Conservation (phyloP, 2,797 vertebrate genomes). For the Carapus acus region DNA sequence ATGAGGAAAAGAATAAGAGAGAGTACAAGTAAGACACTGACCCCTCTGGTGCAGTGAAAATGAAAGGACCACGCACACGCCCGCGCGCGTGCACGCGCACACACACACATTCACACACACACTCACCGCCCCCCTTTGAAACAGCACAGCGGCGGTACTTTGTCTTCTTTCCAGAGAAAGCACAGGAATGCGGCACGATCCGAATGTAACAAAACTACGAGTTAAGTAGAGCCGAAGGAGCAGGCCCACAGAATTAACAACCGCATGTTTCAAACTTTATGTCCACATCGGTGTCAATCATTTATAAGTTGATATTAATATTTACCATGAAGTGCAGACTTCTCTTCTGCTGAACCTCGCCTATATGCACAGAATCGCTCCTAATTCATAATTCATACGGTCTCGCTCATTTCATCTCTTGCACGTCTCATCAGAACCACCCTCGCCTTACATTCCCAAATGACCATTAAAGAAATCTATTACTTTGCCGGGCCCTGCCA, state of each 20-base stretch:
- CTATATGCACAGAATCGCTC: slow-evolving; percentile 12
- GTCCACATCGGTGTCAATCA: slow-evolving; percentile 32
- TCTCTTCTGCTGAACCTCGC: slow-evolving; percentile 19
- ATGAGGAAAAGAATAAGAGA: not conserved
- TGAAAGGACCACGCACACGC: no score
- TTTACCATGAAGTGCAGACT: slow-evolving; percentile 15
- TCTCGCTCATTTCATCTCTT: slow-evolving; percentile 28
- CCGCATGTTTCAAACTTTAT: slow-evolving; percentile 20
- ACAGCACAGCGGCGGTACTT: slow-evolving; percentile 1
- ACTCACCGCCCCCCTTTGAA: no score
- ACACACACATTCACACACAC: no score
- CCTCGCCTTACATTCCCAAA: slow-evolving; percentile 15
- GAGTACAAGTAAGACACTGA: not conserved
- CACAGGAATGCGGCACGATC: slow-evolving; percentile 34
- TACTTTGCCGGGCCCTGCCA: slow-evolving; percentile 16
- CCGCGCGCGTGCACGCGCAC: no score
- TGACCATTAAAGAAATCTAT: slow-evolving; percentile 38
- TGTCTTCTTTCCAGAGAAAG: slow-evolving; percentile 21
- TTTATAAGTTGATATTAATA: slow-evolving; percentile 34
- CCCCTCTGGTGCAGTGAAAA: no score
- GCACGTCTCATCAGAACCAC: slow-evolving; percentile 31
- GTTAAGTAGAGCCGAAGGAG: slow-evolving; percentile 21
- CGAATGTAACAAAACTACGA: slow-evolving; percentile 11
- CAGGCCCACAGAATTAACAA: slow-evolving; percentile 26
- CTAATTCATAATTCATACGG: slow-evolving; percentile 43